A percentile compares a stretch with the other conserved stretches of the same genome.
phyloP scores from a whole-genome alignment of 2,797 vertebrate species.

The Melanotaenia pygmaea region DNA sequence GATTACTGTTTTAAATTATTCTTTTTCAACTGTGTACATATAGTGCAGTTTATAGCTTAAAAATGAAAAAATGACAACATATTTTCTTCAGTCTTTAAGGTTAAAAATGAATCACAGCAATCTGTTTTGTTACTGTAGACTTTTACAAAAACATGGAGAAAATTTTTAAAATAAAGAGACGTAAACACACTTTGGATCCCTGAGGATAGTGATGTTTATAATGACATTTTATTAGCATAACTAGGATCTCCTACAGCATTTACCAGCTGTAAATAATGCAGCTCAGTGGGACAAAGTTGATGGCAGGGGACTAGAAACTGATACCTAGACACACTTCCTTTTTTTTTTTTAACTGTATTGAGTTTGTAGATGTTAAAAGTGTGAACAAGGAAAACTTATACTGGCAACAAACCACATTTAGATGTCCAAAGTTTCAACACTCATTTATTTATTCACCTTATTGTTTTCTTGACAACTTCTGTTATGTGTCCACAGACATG shows the following conservation, averaged over 20 bases:
- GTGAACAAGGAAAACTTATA: neutral
- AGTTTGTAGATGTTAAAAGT: neutral
- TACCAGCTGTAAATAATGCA: neutral
- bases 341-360: neutral
- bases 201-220: neutral
- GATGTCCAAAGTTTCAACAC: slow-evolving; percentile 72
- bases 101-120: neutral
- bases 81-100: neutral
- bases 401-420: slow-evolving; percentile 24
- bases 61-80: no score
- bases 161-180: neutral
- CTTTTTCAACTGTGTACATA: no score
- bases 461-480: slow-evolving; percentile 74
- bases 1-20: no score
- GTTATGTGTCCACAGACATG: slow-evolving; percentile 85
- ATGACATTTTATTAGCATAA: neutral
- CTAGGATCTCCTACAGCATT: neutral
- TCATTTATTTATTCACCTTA: slow-evolving; percentile 75
- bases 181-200: neutral
- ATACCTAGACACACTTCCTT: neutral
- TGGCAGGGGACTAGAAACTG: neutral
- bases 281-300: slow-evolving; percentile 1
- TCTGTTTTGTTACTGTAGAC: neutral
- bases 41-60: no score
- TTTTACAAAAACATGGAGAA: neutral